Evolutionary conservation across 2,888 invertebrate species (phyloP), one percentile per base, ranked within the genome.

Genomic region (Apodemia mormo): DNA sequence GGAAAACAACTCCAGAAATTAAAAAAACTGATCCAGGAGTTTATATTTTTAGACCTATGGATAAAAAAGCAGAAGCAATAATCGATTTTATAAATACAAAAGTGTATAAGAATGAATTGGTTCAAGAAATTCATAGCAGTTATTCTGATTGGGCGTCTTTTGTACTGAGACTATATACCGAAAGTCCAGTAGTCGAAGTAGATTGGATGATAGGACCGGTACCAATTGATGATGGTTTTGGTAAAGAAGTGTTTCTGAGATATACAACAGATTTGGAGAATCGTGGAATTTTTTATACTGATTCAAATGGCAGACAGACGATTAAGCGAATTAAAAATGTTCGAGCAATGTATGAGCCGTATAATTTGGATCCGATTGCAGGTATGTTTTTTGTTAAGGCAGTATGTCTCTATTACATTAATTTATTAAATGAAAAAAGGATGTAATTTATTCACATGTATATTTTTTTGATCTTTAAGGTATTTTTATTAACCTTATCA

Each of bases 241-340:
- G 98, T 0, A 97, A 96, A 82, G 99, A 99, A 82, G 88, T 99
- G 0, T 95, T 99, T 43, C 94, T 96, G 0, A 94, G 95, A n/a
- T 98, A 96, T 79, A 86, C 89, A 0, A 96, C 96, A 0, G 86
- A 94, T 65, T 82, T 98, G 37, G 80, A 89, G 0, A 95, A 95
- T 0, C 81, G 94, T 0, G 94, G 94, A 0, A 89, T 89, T 0
- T 99, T 99, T 85, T 98, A 95, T 83, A 99, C 99, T 0, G 99
- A 99, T 83, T 96, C 98, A 0, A 99, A 99, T 87, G 99, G 98
- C 0, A 92, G 99, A 0, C 97, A 98, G 89, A 96, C 96, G 81
- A 81, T 98, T 0, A 94, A 95, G 79, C 92, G 98, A 65, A 92
- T 94, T 0, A 89, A 95, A 45, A 94, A 96, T 79, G 87, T 88